phyloP scores from a whole-genome alignment of 2,113 vertebrate species.

The Takifugu bimaculatus region DNA sequence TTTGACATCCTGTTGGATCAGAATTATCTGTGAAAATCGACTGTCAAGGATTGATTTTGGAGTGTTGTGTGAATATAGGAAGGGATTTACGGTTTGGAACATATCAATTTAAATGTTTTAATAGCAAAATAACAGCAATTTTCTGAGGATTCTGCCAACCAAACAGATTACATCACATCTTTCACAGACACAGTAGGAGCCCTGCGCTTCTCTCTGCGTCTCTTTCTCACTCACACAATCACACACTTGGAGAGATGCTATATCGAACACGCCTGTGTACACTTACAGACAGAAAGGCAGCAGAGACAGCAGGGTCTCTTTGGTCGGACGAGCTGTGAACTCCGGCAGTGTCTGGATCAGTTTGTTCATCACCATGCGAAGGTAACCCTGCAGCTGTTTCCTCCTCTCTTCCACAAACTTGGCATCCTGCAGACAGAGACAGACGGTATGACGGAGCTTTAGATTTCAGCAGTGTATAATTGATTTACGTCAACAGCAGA shows the following conservation, averaged over 20 bases:
- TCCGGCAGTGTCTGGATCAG: constrained; percentile 90
- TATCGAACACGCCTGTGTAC: constrained; percentile 20
- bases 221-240: constrained; percentile 2
- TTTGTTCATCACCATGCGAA: constrained; percentile 96
- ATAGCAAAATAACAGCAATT: not conserved
- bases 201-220: not conserved
- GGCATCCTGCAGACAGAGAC: constrained; percentile 79
- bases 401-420: constrained; percentile 95
- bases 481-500: not conserved
- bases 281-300: constrained; percentile 96
- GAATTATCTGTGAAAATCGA: constrained; percentile 4
- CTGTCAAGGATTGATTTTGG: not conserved
- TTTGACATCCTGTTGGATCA: constrained; percentile 13
- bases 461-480: constrained; percentile 10
- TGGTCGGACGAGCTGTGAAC: constrained; percentile 86
- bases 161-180: not conserved
- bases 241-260: constrained; percentile 1
- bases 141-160: not conserved
- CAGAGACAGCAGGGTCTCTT: constrained; percentile 87
- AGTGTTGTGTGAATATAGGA: not conserved
- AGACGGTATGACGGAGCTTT: not conserved
- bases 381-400: constrained; percentile 92
- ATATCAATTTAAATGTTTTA: not conserved
- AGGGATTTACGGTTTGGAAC: not conserved
- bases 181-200: not conserved